Percentiles rank a stretch among this genome's conserved stretches.
phyloP scores from a whole-genome alignment of 64 coral and sea anemone species.

The Actinia tenebrosa region DNA sequence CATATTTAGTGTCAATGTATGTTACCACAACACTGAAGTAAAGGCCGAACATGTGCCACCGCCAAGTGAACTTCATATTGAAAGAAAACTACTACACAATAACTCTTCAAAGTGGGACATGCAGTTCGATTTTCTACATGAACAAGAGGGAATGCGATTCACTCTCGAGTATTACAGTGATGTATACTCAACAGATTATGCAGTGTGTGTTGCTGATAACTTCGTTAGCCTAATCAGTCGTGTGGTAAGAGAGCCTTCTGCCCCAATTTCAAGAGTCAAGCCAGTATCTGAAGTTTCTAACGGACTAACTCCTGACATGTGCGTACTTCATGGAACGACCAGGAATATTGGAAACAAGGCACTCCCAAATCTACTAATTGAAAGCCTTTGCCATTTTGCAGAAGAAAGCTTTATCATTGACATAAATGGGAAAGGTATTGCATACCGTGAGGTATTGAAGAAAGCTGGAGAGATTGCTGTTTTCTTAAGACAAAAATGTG shows the following conservation, averaged over 20 bases:
- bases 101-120: constrained; percentile 8
- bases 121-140: constrained; percentile 4
- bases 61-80: neutral
- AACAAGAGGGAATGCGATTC: neutral
- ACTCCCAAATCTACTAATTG: neutral
- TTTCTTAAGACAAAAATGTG: neutral
- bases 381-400: neutral
- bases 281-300: neutral
- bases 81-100: neutral
- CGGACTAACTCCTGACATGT: neutral
- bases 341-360: neutral
- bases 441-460: neutral
- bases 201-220: neutral
- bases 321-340: neutral
- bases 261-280: neutral
- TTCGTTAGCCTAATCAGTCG: neutral
- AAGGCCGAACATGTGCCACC: neutral
- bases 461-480: neutral
- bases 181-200: neutral
- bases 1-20: constrained; percentile 3
- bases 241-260: neutral
- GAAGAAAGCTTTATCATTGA: neutral
- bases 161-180: constrained; percentile 9
- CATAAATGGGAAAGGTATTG: neutral
- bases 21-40: constrained; percentile 8